phyloP scores from a whole-genome alignment of 1,140 invertebrate genomes.

The Brachionus sp. region DNA sequence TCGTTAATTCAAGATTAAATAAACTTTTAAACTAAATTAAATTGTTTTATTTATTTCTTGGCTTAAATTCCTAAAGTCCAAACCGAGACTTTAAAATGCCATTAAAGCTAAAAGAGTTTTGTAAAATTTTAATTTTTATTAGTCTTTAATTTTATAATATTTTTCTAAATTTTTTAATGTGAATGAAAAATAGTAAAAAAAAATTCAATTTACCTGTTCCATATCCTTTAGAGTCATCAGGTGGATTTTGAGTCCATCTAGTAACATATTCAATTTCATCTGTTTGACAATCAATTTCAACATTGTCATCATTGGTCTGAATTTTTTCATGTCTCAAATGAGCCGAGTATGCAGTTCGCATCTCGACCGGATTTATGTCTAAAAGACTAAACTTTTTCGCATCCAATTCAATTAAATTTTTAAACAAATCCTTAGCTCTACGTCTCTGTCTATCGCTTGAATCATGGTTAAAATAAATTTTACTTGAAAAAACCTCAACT shows the following conservation, averaged over 20 bases:
- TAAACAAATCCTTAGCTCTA: conserved; percentile 30
- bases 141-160: too few species aligned
- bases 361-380: conserved; percentile 35
- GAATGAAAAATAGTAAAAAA: too few species aligned
- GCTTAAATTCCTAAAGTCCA: too few species aligned
- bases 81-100: too few species aligned
- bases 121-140: too few species aligned
- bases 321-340: conserved; percentile 41
- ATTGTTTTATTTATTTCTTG: too few species aligned
- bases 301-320: conserved; percentile 41
- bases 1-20: too few species aligned
- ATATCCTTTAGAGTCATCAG: conserved; percentile 38
- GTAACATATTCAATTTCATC: conserved; percentile 22
- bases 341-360: conserved; percentile 37
- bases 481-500: conserved; percentile 35
- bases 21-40: too few species aligned
- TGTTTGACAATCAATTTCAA: conserved; percentile 39
- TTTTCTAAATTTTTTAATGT: too few species aligned
- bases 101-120: too few species aligned
- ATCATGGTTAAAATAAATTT: conserved; percentile 41
- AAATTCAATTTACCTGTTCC: neutral
- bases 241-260: conserved; percentile 30
- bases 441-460: conserved; percentile 19
- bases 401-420: conserved; percentile 40
- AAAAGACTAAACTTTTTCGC: conserved; percentile 18